Base-by-base conservation (phyloP, 2,113 vertebrate species). In the Hemichromis elongatus region DNA sequence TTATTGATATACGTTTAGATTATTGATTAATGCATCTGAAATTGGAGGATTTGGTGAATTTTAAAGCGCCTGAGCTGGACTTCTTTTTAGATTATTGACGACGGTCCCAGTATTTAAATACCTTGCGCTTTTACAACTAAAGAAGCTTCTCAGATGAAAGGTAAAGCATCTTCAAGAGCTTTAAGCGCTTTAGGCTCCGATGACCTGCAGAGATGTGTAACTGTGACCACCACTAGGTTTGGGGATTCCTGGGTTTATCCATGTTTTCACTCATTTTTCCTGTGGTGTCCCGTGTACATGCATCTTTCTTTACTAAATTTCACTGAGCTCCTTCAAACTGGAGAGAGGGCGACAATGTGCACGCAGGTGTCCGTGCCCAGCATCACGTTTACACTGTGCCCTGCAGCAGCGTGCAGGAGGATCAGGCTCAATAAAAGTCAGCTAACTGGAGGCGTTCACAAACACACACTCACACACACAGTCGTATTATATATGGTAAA, bases 401-500 rank as follows among this genome's bases (percentile, higher is more conserved):
- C n/a, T 68, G 37, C 63, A 68, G 5, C 63, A 16, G 7, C 37
- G 7, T 42, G 66, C 40, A 47, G 40, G 21, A 70, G 13, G 9
- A 26, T 11, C 40, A 1, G 63, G n/a, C 37, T 45, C 66, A 70
- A 28, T 18, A 47, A 18, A 70, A 45, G 8, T 45, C 40, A 4
- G n/a, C 26, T 6, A 70, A 45, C 13, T 45, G 12, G 2, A 70
- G 37, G 13, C 13, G 6, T 37, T 0, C n/a, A 1, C 59, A 3
- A 18, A 0, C 18, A 19, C 16, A 19, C 14, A 5, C 21, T 5
- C n/a, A 33, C 52, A 28, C 26, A 61, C 26, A 30, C 0, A 16
- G 30, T 4, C 7, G 26, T 37, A 21, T 66, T 37, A 37, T n/a
- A 66, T 66, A 37, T 40, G 19, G 35, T 40, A 37, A 66, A 66